These are phyloP conservation scores for Scaptomyza hsui DNA, from an alignment of 1,140 invertebrate genomes.

Conservation along the genomic window DNA sequence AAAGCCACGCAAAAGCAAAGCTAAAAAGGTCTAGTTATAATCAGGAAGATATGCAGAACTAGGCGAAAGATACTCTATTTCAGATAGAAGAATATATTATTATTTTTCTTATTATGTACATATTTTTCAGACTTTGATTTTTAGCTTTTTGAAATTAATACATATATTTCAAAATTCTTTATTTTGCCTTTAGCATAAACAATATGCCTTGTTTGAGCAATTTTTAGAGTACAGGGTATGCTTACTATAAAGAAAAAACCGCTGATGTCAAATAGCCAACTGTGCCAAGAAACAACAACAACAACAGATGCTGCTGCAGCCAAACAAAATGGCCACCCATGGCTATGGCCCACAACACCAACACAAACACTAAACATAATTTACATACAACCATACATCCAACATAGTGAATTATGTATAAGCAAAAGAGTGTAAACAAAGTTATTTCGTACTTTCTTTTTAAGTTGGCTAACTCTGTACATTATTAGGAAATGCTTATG, in stretches of 20 bases:
- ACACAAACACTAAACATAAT: background rate
- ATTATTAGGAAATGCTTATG: no score
- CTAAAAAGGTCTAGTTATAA: background rate
- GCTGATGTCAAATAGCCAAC: slow-evolving; percentile 53
- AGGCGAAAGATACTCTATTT: background rate
- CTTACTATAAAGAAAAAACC: slow-evolving; percentile 16
- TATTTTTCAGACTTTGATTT: no score
- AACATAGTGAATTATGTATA: background rate
- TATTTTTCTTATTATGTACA: no score
- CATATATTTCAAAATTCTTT: background rate
- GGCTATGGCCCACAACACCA: background rate
- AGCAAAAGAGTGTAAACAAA: background rate
- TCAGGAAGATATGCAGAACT: background rate
- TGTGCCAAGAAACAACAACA: slow-evolving; percentile 18
- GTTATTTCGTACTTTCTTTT: background rate
- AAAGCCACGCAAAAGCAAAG: slow-evolving; percentile 30
- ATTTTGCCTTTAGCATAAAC: background rate
- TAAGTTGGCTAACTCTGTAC: no score
- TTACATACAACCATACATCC: background rate
- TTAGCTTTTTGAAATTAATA: no score
- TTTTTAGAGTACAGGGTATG: slow-evolving; percentile 9
- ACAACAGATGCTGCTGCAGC: slow-evolving; percentile 1
- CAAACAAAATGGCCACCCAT: slow-evolving; percentile 30
- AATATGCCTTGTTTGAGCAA: background rate
- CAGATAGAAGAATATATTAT: no score